A percentile compares a stretch with the other conserved stretches of the same genome.
Conservation (phyloP, 2,888 invertebrate species). For the Macropis europaea region DNA sequence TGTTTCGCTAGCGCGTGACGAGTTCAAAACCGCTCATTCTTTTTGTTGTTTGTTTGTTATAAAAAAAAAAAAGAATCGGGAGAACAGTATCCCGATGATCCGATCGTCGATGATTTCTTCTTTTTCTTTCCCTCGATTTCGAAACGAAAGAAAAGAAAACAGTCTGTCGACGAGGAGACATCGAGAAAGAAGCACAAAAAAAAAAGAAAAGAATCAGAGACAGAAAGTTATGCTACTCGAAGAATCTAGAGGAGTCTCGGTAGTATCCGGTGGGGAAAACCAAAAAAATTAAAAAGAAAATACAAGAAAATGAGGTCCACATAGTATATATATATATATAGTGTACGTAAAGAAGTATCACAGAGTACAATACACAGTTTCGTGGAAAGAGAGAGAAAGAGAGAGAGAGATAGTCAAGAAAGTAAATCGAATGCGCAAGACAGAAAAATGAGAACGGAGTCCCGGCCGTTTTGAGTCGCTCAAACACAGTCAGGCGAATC, state of each 20-base stretch:
- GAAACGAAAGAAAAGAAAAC: constrained; percentile 3
- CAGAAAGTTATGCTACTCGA: constrained; percentile 14
- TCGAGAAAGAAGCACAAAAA: constrained; percentile 1
- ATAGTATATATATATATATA: constrained; percentile 13
- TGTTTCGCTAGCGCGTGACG: constrained; percentile 32
- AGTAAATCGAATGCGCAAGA: constrained; percentile 44
- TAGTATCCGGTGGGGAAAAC: no score
- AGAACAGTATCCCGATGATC: constrained; percentile 12
- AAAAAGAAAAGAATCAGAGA: constrained; percentile 13
- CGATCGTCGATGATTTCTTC: background rate
- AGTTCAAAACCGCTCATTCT: constrained; percentile 15
- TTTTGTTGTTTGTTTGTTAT: background rate
- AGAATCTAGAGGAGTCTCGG: background rate
- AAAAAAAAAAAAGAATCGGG: no score
- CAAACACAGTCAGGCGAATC: no score
- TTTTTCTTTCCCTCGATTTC: background rate
- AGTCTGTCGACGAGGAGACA: background rate
- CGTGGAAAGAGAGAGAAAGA: constrained; percentile 9
- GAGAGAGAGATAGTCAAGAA: no score
- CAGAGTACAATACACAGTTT: constrained; percentile 21
- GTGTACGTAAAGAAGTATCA: constrained; percentile 42
- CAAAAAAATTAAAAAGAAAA: constrained; percentile 23
- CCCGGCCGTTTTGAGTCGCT: constrained; percentile 31
- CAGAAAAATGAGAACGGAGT: constrained; percentile 7
- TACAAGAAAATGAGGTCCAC: background rate